Evolutionary conservation across 2,888 invertebrate genomes (phyloP), one percentile per base, ranked within the genome.

Genomic region (Cheilosia pagana): DNA sequence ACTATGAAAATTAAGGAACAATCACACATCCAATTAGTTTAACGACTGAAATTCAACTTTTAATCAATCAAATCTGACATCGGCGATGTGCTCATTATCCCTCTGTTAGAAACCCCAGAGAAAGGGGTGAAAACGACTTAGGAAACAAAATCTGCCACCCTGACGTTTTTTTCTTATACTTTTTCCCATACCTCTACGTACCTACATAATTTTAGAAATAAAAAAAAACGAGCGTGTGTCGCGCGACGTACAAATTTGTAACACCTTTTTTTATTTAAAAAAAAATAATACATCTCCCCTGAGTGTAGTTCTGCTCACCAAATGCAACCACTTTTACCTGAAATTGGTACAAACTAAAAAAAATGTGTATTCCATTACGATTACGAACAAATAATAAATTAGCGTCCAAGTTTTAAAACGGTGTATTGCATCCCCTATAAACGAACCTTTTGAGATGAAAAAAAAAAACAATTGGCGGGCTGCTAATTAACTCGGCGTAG

Each of bases 61-160:
- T 48, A 72, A 79, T 79, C 78, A 72, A 79, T 79, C 78, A 79
- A 59, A 53, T 65, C 25, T 48, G 14, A 19, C 43, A 60, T 23
- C 41, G 63, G 19, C 25, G 28, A 43, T 21, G 43, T 76, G 45
- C 6, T 43, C 35, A 50, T 52, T 52, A 60, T 35, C 23, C 8
- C 39, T 19, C 28, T 35, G 16, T 16, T 3, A 59, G 45, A 45
- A 68, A n/a, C 6, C 3, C 16, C 3, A 21, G 16, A 25, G 8
- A 31, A 71, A 60, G 67, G 76, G 76, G 67, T 68, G 53, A 52
- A 12, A 57, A 39, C 7, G 16, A 43, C 43, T 6, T 12, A 45
- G 10, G 4, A 62, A 62, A 53, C 74, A 81, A 79, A 65, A 71
- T 39, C 7, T 16, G 53, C 50, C 53, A 74, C 67, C 53, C 67